Percentiles rank a stretch among this genome's conserved stretches.
These are phyloP conservation scores for Proisotoma minuta DNA, from an alignment of 2,888 invertebrate genomes.

Conservation along the genomic window DNA sequence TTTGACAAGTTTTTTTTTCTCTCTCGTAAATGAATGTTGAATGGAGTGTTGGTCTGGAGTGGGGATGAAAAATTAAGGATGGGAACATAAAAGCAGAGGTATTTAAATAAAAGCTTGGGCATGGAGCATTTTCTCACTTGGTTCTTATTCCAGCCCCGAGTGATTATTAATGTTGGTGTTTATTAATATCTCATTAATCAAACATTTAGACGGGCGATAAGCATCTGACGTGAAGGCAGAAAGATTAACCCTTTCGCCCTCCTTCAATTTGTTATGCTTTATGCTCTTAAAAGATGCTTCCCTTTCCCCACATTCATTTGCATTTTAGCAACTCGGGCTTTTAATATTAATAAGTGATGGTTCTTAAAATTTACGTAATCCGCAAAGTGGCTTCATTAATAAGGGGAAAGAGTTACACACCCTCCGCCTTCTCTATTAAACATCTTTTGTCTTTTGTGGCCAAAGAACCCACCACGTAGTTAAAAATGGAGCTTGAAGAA, in stretches of 20 bases:
- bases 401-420: not conserved
- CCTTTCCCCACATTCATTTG: not conserved
- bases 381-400: not conserved
- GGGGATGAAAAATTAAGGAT: too few species aligned
- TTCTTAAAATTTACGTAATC: not conserved
- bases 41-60: too few species aligned
- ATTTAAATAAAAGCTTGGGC: too few species aligned
- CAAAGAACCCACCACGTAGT: not conserved
- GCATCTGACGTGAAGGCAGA: slow-evolving; percentile 42
- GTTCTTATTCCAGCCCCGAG: too few species aligned
- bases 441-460: not conserved
- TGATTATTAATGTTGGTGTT: too few species aligned
- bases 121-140: too few species aligned
- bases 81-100: too few species aligned
- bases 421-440: not conserved
- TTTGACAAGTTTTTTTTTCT: too few species aligned
- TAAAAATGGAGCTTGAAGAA: slow-evolving; percentile 1
- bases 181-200: slow-evolving; percentile 46
- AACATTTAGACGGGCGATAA: slow-evolving; percentile 42
- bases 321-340: not conserved
- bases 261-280: slow-evolving; percentile 34
- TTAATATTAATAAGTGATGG: not conserved
- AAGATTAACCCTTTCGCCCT: slow-evolving; percentile 42
- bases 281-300: not conserved
- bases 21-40: too few species aligned